These are phyloP conservation scores for Gambusia holbrooki DNA, from an alignment of 2,113 vertebrate genomes.

Conservation along the genomic window DNA sequence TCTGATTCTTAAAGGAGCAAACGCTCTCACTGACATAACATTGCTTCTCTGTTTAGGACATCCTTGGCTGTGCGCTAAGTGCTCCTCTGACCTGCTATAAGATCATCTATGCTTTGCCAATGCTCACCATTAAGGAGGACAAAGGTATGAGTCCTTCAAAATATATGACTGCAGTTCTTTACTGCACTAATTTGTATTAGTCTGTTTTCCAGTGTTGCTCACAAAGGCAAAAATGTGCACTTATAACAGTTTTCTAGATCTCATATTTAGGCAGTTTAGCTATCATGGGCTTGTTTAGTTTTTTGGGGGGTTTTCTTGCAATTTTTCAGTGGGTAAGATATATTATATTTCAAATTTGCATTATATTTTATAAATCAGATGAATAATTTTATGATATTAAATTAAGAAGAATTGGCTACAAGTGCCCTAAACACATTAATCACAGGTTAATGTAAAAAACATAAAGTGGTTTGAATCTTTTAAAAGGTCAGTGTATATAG, in stretches of 20 bases:
- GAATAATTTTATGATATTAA: too few species aligned
- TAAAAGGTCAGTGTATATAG: background rate
- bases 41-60: constrained; percentile 80
- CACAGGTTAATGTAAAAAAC: background rate
- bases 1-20: background rate
- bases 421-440: background rate
- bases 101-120: constrained; percentile 91
- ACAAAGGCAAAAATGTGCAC: too few species aligned
- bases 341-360: background rate
- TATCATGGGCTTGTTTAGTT: too few species aligned
- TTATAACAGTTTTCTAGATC: too few species aligned
- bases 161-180: too few species aligned
- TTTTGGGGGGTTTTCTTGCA: background rate
- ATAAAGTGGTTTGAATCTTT: background rate
- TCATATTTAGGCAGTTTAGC: too few species aligned
- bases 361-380: too few species aligned
- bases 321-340: background rate
- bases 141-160: constrained; percentile 86
- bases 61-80: constrained; percentile 88
- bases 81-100: constrained; percentile 90
- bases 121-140: constrained; percentile 98
- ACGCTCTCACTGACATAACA: background rate
- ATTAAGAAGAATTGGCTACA: background rate
- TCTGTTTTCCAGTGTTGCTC: background rate
- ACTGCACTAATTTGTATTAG: background rate